A percentile compares a stretch with the other conserved stretches of the same genome.
These are phyloP conservation scores for Nemapogon koenigi DNA, from an alignment of 2,888 invertebrate species.

Conservation along the genomic window DNA sequence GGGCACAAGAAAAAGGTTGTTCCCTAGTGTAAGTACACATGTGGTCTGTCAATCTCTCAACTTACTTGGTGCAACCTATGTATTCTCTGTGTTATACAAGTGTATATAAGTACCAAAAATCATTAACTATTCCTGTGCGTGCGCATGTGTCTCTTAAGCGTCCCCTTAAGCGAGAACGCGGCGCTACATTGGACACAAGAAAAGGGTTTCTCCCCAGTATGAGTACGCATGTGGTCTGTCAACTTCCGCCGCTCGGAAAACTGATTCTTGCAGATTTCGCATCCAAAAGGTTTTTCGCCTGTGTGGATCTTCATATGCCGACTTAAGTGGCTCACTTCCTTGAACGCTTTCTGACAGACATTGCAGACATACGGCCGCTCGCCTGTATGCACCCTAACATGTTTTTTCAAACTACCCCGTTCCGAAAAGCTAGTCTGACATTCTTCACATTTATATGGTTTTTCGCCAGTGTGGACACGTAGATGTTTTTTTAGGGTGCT, in stretches of 20 bases:
- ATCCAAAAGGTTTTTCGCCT: slow-evolving; percentile 31
- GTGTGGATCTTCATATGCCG: slow-evolving; percentile 48
- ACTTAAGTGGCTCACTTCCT: slow-evolving; percentile 45
- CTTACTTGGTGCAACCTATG: too few species aligned
- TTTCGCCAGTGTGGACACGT: slow-evolving; percentile 45
- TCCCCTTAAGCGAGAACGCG: slow-evolving; percentile 36
- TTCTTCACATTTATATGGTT: slow-evolving; percentile 39
- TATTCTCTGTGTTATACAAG: too few species aligned
- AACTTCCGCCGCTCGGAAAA: slow-evolving; percentile 34
- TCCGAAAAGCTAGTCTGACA: slow-evolving; percentile 46
- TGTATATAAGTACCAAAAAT: too few species aligned
- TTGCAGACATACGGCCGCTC: slow-evolving; percentile 47
- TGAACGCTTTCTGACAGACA: slow-evolving; percentile 33
- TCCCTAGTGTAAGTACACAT: too few species aligned
- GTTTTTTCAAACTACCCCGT: slow-evolving; percentile 42
- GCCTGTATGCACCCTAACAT: slow-evolving; percentile 42
- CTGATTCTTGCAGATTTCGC: slow-evolving; percentile 34
- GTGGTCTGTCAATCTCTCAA: too few species aligned
- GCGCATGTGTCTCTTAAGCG: slow-evolving; percentile 36
- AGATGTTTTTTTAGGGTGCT: slow-evolving; percentile 52
- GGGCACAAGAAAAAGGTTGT: too few species aligned
- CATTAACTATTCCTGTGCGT: not conserved
- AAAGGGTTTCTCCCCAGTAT: slow-evolving; percentile 29
- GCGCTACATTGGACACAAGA: slow-evolving; percentile 29
- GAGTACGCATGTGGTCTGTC: slow-evolving; percentile 35